Percentiles rank a stretch among this genome's conserved stretches.
Conservation (phyloP, 2,888 invertebrate species). For the Scaptomyza parva region DNA sequence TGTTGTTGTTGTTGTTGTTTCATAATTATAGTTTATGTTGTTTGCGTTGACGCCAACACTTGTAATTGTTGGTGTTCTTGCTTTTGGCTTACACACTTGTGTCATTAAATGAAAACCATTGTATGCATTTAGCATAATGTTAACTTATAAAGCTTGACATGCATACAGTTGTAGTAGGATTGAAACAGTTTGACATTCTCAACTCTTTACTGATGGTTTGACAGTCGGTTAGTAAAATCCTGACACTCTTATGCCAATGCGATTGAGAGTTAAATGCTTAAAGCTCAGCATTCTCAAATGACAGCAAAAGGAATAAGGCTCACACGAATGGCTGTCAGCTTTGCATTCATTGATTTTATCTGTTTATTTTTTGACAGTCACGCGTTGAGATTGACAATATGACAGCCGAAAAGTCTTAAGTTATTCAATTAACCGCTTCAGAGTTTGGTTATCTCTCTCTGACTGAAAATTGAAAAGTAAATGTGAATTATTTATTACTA, state of each 20-base stretch:
- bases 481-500: no score
- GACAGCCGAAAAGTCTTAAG: neutral
- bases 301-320: neutral
- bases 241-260: neutral
- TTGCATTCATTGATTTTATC: neutral
- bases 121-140: neutral
- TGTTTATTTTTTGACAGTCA: neutral
- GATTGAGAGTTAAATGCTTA: neutral
- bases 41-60: slow-evolving; percentile 20
- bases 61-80: slow-evolving; percentile 4
- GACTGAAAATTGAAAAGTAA: neutral
- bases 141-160: slow-evolving; percentile 3
- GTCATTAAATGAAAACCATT: slow-evolving; percentile 23
- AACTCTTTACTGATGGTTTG: neutral
- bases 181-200: no score
- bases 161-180: no score
- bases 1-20: slow-evolving; percentile 13
- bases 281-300: neutral
- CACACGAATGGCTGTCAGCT: neutral
- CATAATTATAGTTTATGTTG: slow-evolving; percentile 27
- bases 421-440: neutral
- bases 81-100: neutral
- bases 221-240: neutral
- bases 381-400: neutral
- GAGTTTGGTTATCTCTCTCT: neutral